Base-by-base conservation (phyloP, 2,888 invertebrate species). In the Caenorhabditis auriculariae region DNA sequence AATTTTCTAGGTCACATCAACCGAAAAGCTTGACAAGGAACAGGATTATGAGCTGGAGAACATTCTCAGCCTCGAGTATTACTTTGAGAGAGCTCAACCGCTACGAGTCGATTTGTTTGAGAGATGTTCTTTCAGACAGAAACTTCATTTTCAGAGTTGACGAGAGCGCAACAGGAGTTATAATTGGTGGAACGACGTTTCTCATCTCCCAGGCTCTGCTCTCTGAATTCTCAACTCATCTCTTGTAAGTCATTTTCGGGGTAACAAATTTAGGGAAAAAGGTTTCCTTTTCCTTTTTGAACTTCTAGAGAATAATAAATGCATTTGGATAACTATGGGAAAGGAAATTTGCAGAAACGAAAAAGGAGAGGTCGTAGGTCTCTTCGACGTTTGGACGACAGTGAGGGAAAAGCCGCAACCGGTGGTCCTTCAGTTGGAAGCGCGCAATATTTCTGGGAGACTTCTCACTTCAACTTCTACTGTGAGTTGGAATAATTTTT, bases 391-490 rank as follows among this genome's bases (percentile, higher is more conserved):
- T 37, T 74, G 69, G 41, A 69, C 71, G 29, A 65, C 63, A 21
- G 23, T 76, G 15, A 58, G 75, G n/a, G 62, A 70, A 7, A 58
- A 65, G 17, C 56, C 73, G 6, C 72, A 76, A 28, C 66, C 75
- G 9, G 60, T 75, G 32, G 44, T 75, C 7, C 55, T 75, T 35
- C 75, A 75, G 49, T 59, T 75, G 49, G 64, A 60, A 12, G 70
- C 75, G 24, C 64, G 62, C 45, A 71, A 69, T 50, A 54, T 73
- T 26, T 56, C 60, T 19, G 68, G 58, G 44, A 75, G 75, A 37
- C 32, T 60, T 29, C 37, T 45, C 9, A 56, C 60, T 0, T 45
- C 52, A 0, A 60, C 55, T 39, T 60, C 60, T 19, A 60, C 47
- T 53, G 60, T 60, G 21, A 39, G 39, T 44, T 6, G 12, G 19